Evolutionary conservation across 1,140 invertebrate species (phyloP).

Genomic region (Drosophila chauvacae): DNA sequence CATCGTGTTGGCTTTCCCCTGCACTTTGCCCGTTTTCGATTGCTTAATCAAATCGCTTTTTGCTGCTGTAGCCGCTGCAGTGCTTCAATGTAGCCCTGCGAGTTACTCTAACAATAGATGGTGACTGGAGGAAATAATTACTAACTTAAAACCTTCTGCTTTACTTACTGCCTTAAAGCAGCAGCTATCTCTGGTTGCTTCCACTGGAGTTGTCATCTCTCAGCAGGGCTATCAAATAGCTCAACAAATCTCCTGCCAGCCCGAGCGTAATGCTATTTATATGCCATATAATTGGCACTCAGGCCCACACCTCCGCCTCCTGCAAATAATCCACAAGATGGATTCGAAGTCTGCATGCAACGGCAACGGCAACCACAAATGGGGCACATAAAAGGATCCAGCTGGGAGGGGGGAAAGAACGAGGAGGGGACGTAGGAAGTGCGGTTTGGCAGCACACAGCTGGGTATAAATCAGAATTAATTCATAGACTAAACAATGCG

Average conservation of each 20-base stretch:
- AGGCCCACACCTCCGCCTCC: neutral
- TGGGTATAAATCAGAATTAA: constrained; percentile 60
- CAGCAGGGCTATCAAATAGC: constrained; percentile 47
- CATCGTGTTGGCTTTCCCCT: constrained; percentile 1
- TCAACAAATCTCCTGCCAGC: constrained; percentile 42
- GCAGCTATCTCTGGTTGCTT: neutral
- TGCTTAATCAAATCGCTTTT: constrained; percentile 49
- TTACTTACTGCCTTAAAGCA: constrained; percentile 13
- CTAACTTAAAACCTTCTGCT: neutral
- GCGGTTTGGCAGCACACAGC: constrained; percentile 37
- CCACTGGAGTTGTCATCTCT: constrained; percentile 24
- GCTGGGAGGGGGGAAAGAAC: neutral
- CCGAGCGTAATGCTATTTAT: constrained; percentile 50
- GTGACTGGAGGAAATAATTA: neutral
- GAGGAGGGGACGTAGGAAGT: neutral
- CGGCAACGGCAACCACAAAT: constrained; percentile 34
- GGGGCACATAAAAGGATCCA: constrained; percentile 24
- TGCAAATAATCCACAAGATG: constrained; percentile 23
- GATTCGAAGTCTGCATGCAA: constrained; percentile 47
- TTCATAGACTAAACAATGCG: constrained; percentile 42
- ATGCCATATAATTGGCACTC: constrained; percentile 49
- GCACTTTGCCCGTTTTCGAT: constrained; percentile 24
- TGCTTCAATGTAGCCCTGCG: constrained; percentile 17
- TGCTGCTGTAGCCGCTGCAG: constrained; percentile 7
- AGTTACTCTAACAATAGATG: constrained; percentile 19